These are phyloP conservation scores for Hipparchia semele DNA, from an alignment of 2,888 invertebrate species.

Conservation along the genomic window DNA sequence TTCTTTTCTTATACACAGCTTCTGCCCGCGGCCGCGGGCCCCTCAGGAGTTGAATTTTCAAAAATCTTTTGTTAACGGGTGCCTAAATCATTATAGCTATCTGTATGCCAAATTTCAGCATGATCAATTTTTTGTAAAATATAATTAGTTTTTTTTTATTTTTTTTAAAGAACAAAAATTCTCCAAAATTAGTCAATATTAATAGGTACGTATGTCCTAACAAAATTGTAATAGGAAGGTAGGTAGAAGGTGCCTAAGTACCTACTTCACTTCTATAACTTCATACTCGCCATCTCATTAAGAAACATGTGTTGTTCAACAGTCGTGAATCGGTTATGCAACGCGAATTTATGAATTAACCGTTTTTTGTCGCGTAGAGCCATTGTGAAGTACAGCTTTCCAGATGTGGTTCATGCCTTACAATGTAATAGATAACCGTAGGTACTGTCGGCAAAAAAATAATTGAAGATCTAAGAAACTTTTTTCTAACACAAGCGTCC, in stretches of 20 bases:
- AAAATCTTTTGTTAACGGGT: no score
- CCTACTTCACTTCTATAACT: not conserved
- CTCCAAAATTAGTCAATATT: no score
- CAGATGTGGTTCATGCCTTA: slow-evolving; percentile 24
- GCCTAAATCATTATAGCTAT: no score
- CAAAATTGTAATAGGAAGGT: no score
- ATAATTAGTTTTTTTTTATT: no score
- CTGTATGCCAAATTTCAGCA: no score
- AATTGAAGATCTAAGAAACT: not conserved
- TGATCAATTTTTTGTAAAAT: no score
- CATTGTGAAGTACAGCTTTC: slow-evolving; percentile 4
- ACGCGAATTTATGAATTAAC: slow-evolving; percentile 50
- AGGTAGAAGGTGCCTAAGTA: not conserved
- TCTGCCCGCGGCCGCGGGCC: no score
- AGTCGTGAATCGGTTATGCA: slow-evolving; percentile 40
- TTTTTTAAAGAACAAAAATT: no score
- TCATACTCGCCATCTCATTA: slow-evolving; percentile 1
- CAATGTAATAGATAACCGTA: slow-evolving; percentile 22
- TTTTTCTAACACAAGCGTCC: not conserved
- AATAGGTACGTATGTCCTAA: no score
- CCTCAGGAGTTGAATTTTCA: no score
- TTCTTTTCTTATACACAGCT: no score
- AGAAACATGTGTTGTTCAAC: slow-evolving; percentile 30
- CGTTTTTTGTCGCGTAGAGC: slow-evolving; percentile 29
- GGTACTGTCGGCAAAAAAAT: slow-evolving; percentile 17